Evolutionary conservation across 2,797 vertebrate genomes (phyloP).

Genomic region (Pangasius sanitwongsei): DNA sequence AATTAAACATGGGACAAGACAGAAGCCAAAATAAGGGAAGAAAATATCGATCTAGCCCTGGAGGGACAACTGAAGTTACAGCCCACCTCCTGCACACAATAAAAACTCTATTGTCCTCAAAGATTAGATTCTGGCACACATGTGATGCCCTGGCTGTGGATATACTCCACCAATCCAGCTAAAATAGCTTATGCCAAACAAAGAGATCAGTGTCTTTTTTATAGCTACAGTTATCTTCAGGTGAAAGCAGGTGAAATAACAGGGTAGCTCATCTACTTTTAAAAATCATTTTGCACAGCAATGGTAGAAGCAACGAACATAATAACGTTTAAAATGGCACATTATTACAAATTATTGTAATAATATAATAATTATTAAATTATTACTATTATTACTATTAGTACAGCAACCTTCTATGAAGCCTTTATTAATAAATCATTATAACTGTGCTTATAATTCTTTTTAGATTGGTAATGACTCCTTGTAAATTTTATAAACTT

Average conservation of each 20-base stretch:
- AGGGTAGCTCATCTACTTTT: background rate
- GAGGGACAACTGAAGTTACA: constrained; percentile 48
- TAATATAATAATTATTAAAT: background rate
- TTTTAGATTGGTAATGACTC: background rate
- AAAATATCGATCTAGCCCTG: constrained; percentile 48
- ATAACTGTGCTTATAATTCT: background rate
- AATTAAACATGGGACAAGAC: constrained; percentile 53
- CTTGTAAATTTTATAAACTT: background rate
- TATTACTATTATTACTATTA: background rate
- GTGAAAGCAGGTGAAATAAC: constrained; percentile 13
- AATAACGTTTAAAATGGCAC: background rate
- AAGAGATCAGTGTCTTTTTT: constrained; percentile 29
- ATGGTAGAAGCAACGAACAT: background rate
- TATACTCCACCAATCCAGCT: constrained; percentile 38
- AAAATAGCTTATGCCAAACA: constrained; percentile 32
- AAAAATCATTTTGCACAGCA: background rate
- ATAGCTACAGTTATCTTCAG: constrained; percentile 28
- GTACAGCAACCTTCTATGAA: background rate
- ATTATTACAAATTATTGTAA: background rate
- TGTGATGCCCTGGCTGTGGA: constrained; percentile 36
- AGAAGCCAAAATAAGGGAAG: constrained; percentile 37
- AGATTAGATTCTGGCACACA: constrained; percentile 54
- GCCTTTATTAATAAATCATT: background rate
- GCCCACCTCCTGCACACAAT: constrained; percentile 50
- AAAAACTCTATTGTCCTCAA: constrained; percentile 52